These are phyloP conservation scores for Cacoxenus indagator DNA, from an alignment of 2,888 invertebrate species.

Conservation along the genomic window DNA sequence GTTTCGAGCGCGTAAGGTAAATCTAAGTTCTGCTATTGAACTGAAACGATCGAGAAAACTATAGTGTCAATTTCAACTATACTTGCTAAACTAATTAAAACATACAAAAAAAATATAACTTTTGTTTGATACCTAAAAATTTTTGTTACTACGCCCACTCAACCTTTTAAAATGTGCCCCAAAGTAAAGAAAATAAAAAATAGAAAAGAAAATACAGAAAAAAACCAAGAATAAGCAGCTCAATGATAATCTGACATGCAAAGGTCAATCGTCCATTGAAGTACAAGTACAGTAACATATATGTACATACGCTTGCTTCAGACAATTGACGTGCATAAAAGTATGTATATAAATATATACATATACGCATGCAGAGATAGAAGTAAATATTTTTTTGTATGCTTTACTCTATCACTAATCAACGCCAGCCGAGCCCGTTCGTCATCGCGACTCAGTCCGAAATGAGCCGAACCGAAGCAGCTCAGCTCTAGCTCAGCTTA, in stretches of 20 bases:
- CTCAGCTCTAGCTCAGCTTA: too few relatives aligned
- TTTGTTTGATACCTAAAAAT: too few relatives aligned
- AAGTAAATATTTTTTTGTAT: constrained; percentile 3
- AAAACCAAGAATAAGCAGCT: constrained; percentile 22
- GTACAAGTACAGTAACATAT: constrained; percentile 23
- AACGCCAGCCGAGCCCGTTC: too few relatives aligned
- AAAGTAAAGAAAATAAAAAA: neutral
- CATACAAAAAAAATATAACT: too few relatives aligned
- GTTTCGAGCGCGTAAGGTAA: too few relatives aligned
- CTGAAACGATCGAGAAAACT: too few relatives aligned
- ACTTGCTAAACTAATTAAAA: too few relatives aligned
- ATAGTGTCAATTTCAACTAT: too few relatives aligned
- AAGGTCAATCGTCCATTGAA: constrained; percentile 62
- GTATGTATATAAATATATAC: neutral
- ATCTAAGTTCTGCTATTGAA: too few relatives aligned
- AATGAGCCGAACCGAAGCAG: constrained; percentile 34
- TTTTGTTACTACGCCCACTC: neutral
- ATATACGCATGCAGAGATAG: constrained; percentile 6
- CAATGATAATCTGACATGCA: constrained; percentile 60
- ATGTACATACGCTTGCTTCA: neutral
- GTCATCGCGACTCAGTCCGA: too few relatives aligned
- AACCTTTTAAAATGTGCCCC: neutral
- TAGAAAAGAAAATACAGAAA: neutral
- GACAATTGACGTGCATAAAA: neutral
- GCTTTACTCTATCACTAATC: constrained; percentile 43